Evolutionary conservation across 2,113 vertebrate species (phyloP), one percentile per base, ranked within the genome.

Genomic region (Gallinago undulata): DNA sequence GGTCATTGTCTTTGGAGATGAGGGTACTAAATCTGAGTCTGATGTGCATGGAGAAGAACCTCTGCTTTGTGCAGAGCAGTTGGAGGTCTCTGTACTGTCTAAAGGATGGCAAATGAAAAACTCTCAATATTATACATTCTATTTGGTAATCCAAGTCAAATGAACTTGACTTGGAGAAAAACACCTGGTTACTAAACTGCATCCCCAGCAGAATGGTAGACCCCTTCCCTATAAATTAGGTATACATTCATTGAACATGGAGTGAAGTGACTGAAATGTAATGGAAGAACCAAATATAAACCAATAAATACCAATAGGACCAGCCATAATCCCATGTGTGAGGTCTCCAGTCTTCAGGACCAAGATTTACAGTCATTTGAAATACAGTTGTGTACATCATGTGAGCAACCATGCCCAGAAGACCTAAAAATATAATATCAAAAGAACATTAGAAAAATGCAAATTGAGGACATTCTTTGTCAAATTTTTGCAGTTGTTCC

Each of bases 351-450:
- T 99, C 99, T 96, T 99, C 99, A 33, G 99, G 99, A 73, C 99
- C 99, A 22, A 99, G 98, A 87, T 99, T 99, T 81, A 99, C 99
- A 1, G 99, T 99, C 96, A 99, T 98, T 97, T 99, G 99, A 98
- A 99, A 99, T 25, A 99, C 99, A 56, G 99, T 99, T 9, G 99
- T 99, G 95, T 99, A 99, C 99, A 99, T 99, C 99, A 99, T 99
- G 95, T 99, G 99, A 70, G 99, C 99, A 45, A 99, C 99, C 99
- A 99, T 99, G 21, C 99, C 99, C 84, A 99, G 96, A 73, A 99
- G 98, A 95, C 99, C 99, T 99, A 95, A 56, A 95, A 84, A 75
- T 13, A 84, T 3, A 84, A 57, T 4, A 43, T 13, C 18, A 39
- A 23, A 63, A 50, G 19, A 43, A 33, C 9, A 79, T 89, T 31